Percentiles rank a stretch among this genome's conserved stretches.
phyloP scores from a whole-genome alignment of 2,888 invertebrate species.

The Griposia aprilina region DNA sequence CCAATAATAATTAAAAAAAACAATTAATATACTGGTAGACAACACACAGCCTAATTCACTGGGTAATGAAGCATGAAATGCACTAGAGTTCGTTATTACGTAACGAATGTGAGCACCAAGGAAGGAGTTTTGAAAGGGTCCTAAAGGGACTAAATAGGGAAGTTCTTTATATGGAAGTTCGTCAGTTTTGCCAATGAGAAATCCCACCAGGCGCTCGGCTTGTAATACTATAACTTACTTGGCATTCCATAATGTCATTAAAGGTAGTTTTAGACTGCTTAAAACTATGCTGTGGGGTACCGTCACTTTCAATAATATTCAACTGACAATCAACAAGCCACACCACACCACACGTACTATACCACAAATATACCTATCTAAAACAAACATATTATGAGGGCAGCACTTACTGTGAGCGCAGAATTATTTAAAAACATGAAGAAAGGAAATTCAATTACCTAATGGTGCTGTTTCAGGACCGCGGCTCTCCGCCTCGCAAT shows the following conservation, averaged over 20 bases:
- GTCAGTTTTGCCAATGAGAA: background rate
- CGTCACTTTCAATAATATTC: background rate
- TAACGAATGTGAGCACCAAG: background rate
- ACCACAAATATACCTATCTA: background rate
- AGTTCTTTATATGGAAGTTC: background rate
- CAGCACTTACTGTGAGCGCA: background rate
- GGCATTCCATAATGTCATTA: too few relatives aligned
- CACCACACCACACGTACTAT: too few relatives aligned
- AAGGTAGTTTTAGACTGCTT: background rate
- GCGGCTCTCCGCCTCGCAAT: conserved; percentile 94
- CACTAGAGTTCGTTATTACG: background rate
- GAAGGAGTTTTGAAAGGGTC: background rate
- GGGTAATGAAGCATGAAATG: background rate
- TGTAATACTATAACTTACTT: background rate
- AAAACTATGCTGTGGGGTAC: background rate
- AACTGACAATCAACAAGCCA: background rate
- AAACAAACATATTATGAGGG: too few relatives aligned
- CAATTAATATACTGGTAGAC: background rate
- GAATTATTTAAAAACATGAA: background rate
- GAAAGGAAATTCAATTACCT: background rate
- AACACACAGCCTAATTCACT: background rate
- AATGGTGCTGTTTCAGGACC: conserved; percentile 90
- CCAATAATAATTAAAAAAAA: background rate
- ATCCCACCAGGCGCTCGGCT: background rate
- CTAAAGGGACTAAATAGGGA: background rate